Evolutionary conservation across 2,888 invertebrate species (phyloP).

Genomic region (Catocala fraxini): DNA sequence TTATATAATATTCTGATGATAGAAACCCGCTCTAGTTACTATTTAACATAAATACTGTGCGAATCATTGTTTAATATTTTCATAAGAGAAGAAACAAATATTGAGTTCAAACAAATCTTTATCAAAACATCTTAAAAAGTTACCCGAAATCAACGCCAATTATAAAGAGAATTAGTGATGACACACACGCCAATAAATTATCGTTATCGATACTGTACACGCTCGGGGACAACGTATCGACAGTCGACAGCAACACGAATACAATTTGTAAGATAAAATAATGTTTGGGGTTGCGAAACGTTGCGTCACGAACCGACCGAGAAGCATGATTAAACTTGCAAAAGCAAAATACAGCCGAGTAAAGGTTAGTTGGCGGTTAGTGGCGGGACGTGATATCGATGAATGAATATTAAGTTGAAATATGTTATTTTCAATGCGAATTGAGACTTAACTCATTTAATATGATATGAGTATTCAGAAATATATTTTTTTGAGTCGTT

Average conservation of each 20-base stretch:
- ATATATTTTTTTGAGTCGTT: neutral
- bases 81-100: neutral
- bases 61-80: too few relatives aligned
- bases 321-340: slow-evolving; percentile 87
- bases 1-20: too few relatives aligned
- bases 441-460: slow-evolving; percentile 1
- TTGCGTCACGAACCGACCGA: slow-evolving; percentile 83
- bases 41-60: too few relatives aligned
- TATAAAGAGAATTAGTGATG: slow-evolving; percentile 61
- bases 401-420: slow-evolving; percentile 24
- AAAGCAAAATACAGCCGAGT: slow-evolving; percentile 84
- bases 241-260: slow-evolving; percentile 73
- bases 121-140: slow-evolving; percentile 14
- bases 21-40: too few relatives aligned
- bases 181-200: slow-evolving; percentile 53
- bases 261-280: slow-evolving; percentile 87
- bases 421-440: slow-evolving; percentile 12
- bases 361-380: slow-evolving; percentile 80
- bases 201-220: slow-evolving; percentile 56
- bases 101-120: neutral
- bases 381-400: slow-evolving; percentile 56
- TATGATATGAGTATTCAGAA: slow-evolving; percentile 1
- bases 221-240: slow-evolving; percentile 61
- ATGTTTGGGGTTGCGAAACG: slow-evolving; percentile 85
- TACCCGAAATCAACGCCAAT: slow-evolving; percentile 36